Base-by-base conservation (phyloP, 2,888 invertebrate genomes). In the Cerastis rubricosa region DNA sequence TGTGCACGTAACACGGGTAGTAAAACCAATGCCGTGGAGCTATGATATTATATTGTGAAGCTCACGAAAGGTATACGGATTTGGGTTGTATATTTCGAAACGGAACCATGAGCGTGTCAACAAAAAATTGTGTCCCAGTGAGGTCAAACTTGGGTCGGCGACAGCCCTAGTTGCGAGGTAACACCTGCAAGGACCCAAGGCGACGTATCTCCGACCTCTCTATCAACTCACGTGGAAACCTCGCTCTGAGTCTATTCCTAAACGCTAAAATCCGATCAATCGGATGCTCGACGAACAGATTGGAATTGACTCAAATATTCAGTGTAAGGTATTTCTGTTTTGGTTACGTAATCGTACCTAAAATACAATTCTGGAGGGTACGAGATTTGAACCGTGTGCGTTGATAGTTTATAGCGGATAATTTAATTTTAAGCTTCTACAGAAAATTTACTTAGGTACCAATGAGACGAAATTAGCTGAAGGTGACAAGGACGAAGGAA, bases 181-280 rank as follows among this genome's bases (percentile, higher is more conserved):
- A 86, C 91, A 91, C 91, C 91, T 91, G 91, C 88, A 83, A 79
- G 69, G 82, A 76, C 74, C 84, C 83, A 87, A 74, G 72, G 74
- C 64, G 49, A 71, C 51, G 67, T 78, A 80, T 80, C 74, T 75
- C 19, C 61, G 75, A 82, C 76, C 88, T 71, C 74, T 25, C 76
- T 82, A 61, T 71, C 71, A 73, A 76, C 70, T 87, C 83, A 81
- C 78, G 76, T 78, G 85, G 71, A 81, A 89, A 86, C 86, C 82
- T 80, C 54, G 59, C 64, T 65, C 66, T 64, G 14, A 77, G 85
- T 81, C 77, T 83, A 85, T 85, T 79, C 71, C 78, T 80, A 74
- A 85, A 77, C 73, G 73, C 72, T 87, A 67, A 85, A 83, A 85
- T 80, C 29, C 65, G 74, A 84, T 83, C 71, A 78, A 74, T 78